Evolutionary conservation across 2,113 vertebrate species (phyloP).

Genomic region (Tupaia chinensis): DNA sequence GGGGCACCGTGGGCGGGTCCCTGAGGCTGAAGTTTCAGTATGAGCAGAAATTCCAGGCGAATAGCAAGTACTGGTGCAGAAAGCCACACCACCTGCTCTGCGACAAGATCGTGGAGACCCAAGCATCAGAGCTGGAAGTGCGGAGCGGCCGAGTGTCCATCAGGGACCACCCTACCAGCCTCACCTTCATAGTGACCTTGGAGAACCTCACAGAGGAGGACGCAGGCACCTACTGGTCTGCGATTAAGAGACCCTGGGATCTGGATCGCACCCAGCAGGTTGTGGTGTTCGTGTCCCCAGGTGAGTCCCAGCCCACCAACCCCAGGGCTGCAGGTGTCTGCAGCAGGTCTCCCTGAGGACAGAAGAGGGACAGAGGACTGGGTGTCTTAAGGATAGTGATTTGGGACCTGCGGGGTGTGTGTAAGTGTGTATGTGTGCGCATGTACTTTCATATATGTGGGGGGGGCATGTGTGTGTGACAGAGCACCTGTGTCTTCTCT

Average conservation of each 20-base stretch:
- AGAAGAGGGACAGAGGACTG: background rate
- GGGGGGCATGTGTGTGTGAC: too few species aligned
- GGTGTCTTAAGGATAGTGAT: too few species aligned
- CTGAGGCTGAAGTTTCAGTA: slow-evolving; percentile 58
- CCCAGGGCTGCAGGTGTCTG: rapidly evolving
- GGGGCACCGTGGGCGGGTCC: background rate
- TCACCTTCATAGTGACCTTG: slow-evolving; percentile 70
- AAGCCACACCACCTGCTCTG: rapidly evolving
- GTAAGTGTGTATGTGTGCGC: background rate
- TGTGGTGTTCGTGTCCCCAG: slow-evolving; percentile 10
- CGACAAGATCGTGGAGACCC: background rate
- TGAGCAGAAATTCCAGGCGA: rapidly evolving
- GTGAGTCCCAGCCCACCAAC: slow-evolving; percentile 21
- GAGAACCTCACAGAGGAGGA: background rate
- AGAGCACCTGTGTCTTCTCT: too few species aligned
- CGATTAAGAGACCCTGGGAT: rapidly evolving
- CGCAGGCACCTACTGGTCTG: rapidly evolving
- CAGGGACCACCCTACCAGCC: background rate
- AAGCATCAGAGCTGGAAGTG: rapidly evolving
- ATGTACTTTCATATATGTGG: too few species aligned
- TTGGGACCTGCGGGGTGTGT: background rate
- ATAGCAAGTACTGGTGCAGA: slow-evolving; percentile 52
- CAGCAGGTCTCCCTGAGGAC: too few species aligned
- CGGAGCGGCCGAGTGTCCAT: rapidly evolving
- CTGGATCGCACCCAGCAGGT: rapidly evolving